Evolutionary conservation across 1,140 invertebrate species (phyloP), one percentile per base, ranked within the genome.

Genomic region (Vanessa tameamea): DNA sequence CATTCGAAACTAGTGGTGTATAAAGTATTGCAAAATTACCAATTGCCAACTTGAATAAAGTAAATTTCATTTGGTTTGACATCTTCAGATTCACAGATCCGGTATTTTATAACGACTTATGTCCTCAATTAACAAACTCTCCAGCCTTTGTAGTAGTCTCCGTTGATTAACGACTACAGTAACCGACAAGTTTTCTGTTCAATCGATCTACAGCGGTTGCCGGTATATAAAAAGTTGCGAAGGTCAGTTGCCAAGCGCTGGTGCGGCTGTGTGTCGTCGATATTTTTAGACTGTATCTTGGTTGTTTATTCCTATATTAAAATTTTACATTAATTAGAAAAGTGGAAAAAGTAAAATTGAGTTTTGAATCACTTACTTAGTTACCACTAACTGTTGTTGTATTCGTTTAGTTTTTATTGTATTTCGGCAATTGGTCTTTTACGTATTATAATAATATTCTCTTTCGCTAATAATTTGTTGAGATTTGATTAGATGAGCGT

Each of bases 271-370:
- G 43, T 64, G 31, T 61, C 57, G 72, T 4, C 31, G 65, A 26
- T 78, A 78, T 78, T 74, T 78, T 74, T 78, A 78, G 72, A 70
- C 20, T 61, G 57, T 61, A 37, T 37, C 57, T 61, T 14, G 26
- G 57, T 37, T 61, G 26, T 23, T n/a, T 57, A 16, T 61, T 61
- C 57, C 26, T 37, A 16, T 61, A 12, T 1, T 53, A 11, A 23
- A 61, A 5, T 26, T 31, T 61, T 11, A 31, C 3, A 5, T 31
- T 61, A 31, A 61, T 61, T 61, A 61, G 31, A 61, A 16, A 11
- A 23, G 15, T 50, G 48, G 16, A 0, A 55, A 9, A 12, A 20
- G 51, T 15, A 15, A 8, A 53, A 8, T n/a, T 5, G 14, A 4
- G 14, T 53, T 53, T 16, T 53, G 51, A 53, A 5, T 37, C 7